A percentile compares a stretch with the other conserved stretches of the same genome.
phyloP scores from a whole-genome alignment of 2,888 invertebrate genomes.

The Morinoia aosen region DNA sequence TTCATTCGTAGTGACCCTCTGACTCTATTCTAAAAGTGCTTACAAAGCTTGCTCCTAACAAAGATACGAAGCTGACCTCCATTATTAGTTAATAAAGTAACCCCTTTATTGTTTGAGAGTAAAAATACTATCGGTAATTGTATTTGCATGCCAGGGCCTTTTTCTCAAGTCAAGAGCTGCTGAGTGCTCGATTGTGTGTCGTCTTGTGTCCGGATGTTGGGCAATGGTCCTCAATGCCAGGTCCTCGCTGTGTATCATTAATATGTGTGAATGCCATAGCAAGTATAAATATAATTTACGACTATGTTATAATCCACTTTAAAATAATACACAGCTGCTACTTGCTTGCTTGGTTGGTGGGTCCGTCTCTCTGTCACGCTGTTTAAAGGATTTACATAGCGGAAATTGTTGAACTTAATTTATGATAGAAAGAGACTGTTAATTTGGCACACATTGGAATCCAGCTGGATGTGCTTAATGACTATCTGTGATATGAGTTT shows the following conservation, averaged over 20 bases:
- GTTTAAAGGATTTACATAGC: no score
- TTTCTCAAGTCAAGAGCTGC: constrained; percentile 18
- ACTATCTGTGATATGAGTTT: no score
- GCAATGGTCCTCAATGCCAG: not conserved
- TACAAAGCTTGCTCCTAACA: not conserved
- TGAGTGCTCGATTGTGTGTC: constrained; percentile 33
- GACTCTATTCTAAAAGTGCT: not conserved
- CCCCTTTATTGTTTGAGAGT: not conserved
- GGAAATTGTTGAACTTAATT: no score
- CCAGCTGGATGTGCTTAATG: no score
- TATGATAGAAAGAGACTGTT: no score
- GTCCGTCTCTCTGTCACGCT: no score
- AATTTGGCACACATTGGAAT: no score
- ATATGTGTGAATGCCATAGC: not conserved
- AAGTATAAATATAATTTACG: not conserved
- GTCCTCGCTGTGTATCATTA: not conserved
- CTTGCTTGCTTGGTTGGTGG: no score
- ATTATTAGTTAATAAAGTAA: constrained; percentile 27
- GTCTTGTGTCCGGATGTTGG: not conserved
- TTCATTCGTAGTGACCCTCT: not conserved
- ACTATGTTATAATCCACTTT: no score
- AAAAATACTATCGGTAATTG: constrained; percentile 50
- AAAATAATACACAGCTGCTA: no score
- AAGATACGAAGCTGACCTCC: constrained; percentile 14
- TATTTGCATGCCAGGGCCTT: constrained; percentile 33